Base-by-base conservation (phyloP, 92 coral and sea anemone genomes). In the Phymanthus crucifer region DNA sequence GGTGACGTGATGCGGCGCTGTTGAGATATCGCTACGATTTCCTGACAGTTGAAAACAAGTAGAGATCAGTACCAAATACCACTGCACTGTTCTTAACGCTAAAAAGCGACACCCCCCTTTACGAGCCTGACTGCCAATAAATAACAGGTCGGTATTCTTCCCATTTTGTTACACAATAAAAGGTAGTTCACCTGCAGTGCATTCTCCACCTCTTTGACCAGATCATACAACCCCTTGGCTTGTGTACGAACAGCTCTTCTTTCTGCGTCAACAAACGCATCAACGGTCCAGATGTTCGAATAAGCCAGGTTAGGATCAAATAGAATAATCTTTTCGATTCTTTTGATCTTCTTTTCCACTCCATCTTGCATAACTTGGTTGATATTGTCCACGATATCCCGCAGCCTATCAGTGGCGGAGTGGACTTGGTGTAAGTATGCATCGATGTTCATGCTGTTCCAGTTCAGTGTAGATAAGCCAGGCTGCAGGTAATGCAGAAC, bases 401-500 rank as follows among this genome's bases (percentile, higher is more conserved):
- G 84, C 37, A 95, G 92, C 24, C 99, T 83, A 61, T 84, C 79
- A 35, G 93, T 95, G 29, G 99, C 99, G 0, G 94, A 78, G 77
- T 95, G 99, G 46, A 95, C 99, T 87, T 95, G 99, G 77, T 95
- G 98, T 71, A 95, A 75, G 40, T 95, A 95, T 0, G 99, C 99
- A 64, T 95, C 99, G 17, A 95, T 95, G 80, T 95, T 95, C 99
- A 95, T 93, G 74, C 99, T 95, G 78, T 90, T 93, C 99, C 99
- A 95, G 64, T 95, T 89, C 43, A 95, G 78, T 11, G 97, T 95
- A 69, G 98, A 90, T 57, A 95, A 75, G 1, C 99, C 99, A 47
- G 99, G 99, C 83, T 87, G 97, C 52, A 95, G 92, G 72, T 95
- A 93, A 54, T 90, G 99, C 24, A 93, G 83, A 46, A 95, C 99